Evolutionary conservation across 1,140 invertebrate species (phyloP).

Genomic region (Zaprionus ornatus): DNA sequence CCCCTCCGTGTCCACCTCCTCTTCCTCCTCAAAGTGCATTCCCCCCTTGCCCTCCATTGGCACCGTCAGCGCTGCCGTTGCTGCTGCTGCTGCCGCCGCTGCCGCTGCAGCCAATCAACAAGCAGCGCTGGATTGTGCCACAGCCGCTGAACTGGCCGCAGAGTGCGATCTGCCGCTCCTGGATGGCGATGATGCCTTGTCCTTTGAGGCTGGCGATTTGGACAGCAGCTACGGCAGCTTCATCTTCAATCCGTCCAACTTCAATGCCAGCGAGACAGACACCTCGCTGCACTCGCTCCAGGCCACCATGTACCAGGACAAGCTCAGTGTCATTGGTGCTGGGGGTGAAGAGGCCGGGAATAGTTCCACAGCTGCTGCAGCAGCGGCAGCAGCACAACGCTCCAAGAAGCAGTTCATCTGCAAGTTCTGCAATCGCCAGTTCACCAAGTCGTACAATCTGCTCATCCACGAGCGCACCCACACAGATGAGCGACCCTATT

Average conservation of each 20-base stretch:
- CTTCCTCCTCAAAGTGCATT: constrained; percentile 46
- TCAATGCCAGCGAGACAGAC: constrained; percentile 53
- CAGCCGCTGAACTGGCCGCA: constrained; percentile 67
- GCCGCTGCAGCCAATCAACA: constrained; percentile 70
- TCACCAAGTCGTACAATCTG: constrained; percentile 99
- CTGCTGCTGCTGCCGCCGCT: constrained; percentile 65
- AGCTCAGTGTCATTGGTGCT: constrained; percentile 65
- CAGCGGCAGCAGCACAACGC: constrained; percentile 87
- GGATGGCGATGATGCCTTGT: constrained; percentile 67
- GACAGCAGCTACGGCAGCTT: constrained; percentile 77
- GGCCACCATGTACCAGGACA: constrained; percentile 81
- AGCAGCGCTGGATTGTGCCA: constrained; percentile 66
- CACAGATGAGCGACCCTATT: constrained; percentile 98
- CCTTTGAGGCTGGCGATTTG: constrained; percentile 74
- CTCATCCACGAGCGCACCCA: constrained; percentile 99
- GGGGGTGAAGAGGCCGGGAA: constrained; percentile 84
- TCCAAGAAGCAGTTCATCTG: constrained; percentile 99
- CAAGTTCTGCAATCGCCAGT: constrained; percentile 98
- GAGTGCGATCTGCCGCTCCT: constrained; percentile 68
- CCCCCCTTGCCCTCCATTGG: constrained; percentile 68
- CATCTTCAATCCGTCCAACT: constrained; percentile 65
- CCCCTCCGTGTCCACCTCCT: not conserved
- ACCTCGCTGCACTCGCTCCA: constrained; percentile 65
- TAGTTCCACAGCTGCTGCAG: constrained; percentile 86
- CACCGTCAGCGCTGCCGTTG: constrained; percentile 68